These are phyloP conservation scores for Pipistrellus pygmaeus DNA, from an alignment of 2,797 vertebrate genomes.

Conservation along the genomic window DNA sequence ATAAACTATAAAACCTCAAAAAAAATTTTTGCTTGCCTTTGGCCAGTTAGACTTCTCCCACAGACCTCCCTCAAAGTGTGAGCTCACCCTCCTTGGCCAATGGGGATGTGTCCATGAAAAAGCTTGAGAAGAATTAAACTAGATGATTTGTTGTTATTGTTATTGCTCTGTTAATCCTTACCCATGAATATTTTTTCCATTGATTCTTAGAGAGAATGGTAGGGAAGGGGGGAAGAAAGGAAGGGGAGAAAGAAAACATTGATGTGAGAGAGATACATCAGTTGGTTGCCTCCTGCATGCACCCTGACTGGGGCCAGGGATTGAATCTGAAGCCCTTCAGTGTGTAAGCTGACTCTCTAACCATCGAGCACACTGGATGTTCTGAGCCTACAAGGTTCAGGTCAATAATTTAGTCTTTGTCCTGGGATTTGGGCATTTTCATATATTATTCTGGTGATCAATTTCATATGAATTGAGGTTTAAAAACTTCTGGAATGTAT, in stretches of 20 bases:
- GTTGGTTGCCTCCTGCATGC: too few relatives aligned
- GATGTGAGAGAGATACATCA: too few relatives aligned
- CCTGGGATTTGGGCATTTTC: background rate
- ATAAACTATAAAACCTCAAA: background rate
- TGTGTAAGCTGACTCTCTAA: too few relatives aligned
- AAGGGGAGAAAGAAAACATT: too few relatives aligned
- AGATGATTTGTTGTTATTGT: too few relatives aligned
- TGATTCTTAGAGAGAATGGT: too few relatives aligned
- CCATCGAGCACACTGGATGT: too few relatives aligned
- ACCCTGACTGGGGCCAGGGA: too few relatives aligned
- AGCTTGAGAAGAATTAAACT: background rate
- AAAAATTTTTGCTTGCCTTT: background rate
- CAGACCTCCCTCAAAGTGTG: background rate
- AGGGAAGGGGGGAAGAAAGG: too few relatives aligned
- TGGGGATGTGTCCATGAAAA: background rate
- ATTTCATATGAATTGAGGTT: background rate
- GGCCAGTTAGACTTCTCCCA: background rate
- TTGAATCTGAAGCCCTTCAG: too few relatives aligned
- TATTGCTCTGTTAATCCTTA: too few relatives aligned
- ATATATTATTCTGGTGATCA: background rate
- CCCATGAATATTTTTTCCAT: too few relatives aligned
- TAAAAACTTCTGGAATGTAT: background rate
- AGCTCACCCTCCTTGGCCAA: background rate
- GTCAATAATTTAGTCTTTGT: background rate
- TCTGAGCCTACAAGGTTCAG: background rate